These are phyloP conservation scores for Alectura lathami DNA, from an alignment of 2,113 vertebrate genomes.

Conservation along the genomic window DNA sequence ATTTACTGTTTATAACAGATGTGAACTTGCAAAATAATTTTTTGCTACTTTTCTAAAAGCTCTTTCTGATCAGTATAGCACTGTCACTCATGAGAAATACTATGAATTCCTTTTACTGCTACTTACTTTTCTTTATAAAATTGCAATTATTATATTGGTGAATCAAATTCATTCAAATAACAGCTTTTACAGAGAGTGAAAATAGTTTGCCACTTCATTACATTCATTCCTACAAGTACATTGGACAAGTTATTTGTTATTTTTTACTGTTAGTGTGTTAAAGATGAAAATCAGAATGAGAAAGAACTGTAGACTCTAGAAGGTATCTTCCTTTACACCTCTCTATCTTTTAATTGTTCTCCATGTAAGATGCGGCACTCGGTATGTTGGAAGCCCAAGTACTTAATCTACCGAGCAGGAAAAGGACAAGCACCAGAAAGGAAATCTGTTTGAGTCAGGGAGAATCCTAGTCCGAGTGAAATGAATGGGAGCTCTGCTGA, in stretches of 20 bases:
- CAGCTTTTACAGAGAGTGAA: not conserved
- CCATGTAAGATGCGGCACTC: not conserved
- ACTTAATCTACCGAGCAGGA: not conserved
- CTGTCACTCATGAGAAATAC: not conserved
- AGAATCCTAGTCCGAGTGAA: not conserved
- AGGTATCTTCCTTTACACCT: not conserved
- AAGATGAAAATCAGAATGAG: not conserved
- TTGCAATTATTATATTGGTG: not conserved
- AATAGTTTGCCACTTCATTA: not conserved
- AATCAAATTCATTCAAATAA: not conserved
- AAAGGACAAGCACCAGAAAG: not conserved
- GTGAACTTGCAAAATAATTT: not conserved
- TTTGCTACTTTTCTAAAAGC: not conserved
- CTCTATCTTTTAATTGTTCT: not conserved
- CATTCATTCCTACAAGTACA: not conserved
- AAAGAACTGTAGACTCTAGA: not conserved
- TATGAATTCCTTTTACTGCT: not conserved
- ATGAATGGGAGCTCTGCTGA: not conserved
- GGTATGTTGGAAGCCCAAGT: not conserved
- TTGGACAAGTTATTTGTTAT: not conserved
- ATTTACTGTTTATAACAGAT: not conserved
- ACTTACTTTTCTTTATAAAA: not conserved
- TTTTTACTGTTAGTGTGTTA: not conserved
- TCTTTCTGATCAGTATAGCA: not conserved
- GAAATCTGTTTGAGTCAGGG: not conserved